A percentile compares a stretch with the other conserved stretches of the same genome.
phyloP scores from a whole-genome alignment of 2,113 vertebrate genomes.

The Hyla sarda region DNA sequence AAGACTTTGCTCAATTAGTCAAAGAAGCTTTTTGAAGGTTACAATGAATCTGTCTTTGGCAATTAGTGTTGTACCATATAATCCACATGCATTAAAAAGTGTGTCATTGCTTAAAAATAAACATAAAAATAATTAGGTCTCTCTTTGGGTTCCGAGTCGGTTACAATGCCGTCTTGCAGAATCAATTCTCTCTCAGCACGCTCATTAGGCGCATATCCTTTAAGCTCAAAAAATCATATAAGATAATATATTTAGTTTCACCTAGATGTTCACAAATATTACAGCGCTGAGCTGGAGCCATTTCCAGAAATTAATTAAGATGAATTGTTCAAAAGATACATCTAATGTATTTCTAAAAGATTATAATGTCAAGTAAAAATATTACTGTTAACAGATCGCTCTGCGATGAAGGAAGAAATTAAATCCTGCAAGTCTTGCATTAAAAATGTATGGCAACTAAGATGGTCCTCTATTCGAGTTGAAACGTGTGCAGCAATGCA shows the following conservation, averaged over 20 bases:
- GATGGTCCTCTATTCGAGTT: neutral
- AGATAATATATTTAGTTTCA: slow-evolving; percentile 20
- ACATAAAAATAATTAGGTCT: slow-evolving; percentile 56
- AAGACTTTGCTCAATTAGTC: slow-evolving; percentile 47
- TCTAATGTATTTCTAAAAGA: neutral
- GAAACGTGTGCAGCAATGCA: neutral
- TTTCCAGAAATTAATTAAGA: slow-evolving; percentile 33
- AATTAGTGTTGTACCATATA: slow-evolving; percentile 52
- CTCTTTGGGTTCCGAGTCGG: slow-evolving; percentile 26
- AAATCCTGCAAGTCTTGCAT: slow-evolving; percentile 6
- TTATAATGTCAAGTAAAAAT: slow-evolving; percentile 27
- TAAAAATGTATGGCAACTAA: slow-evolving; percentile 1
- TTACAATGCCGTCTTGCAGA: slow-evolving; percentile 38
- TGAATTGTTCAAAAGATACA: slow-evolving; percentile 9
- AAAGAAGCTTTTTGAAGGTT: slow-evolving; percentile 53
- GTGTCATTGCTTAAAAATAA: slow-evolving; percentile 58
- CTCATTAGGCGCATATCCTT: slow-evolving; percentile 40
- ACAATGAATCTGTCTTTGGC: slow-evolving; percentile 32
- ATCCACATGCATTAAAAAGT: slow-evolving; percentile 57
- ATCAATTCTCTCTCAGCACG: slow-evolving; percentile 19
- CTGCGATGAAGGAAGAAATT: neutral
- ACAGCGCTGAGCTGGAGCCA: neutral
- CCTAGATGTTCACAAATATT: slow-evolving; percentile 5
- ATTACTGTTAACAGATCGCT: slow-evolving; percentile 3
- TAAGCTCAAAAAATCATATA: slow-evolving; percentile 27